Evolutionary conservation across 2,113 vertebrate species (phyloP).

Genomic region (Ailurus styani): DNA sequence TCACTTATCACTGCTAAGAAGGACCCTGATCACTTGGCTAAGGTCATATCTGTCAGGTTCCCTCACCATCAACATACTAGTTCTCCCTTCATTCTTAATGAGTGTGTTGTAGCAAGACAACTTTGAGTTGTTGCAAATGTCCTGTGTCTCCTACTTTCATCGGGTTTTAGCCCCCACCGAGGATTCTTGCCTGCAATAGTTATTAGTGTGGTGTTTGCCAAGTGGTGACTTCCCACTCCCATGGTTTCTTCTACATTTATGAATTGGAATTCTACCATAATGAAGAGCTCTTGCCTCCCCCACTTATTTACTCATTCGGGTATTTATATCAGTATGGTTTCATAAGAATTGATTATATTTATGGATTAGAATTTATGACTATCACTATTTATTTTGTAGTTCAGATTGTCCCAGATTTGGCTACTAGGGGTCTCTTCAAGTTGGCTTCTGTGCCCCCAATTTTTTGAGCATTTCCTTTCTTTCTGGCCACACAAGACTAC

Average conservation of each 20-base stretch:
- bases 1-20: background rate
- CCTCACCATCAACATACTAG: background rate
- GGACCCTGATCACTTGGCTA: background rate
- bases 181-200: background rate
- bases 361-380: background rate
- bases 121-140: background rate
- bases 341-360: background rate
- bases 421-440: background rate
- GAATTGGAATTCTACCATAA: background rate
- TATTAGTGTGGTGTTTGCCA: background rate
- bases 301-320: background rate
- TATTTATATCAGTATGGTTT: background rate
- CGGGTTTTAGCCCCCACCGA: background rate
- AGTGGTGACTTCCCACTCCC: background rate
- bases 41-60: background rate
- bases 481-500: background rate
- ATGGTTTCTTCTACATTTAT: background rate
- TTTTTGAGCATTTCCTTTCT: background rate
- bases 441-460: background rate
- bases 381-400: background rate
- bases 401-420: background rate
- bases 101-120: background rate
- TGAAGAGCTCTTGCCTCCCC: background rate
- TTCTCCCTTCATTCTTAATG: background rate
- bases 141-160: background rate